These are phyloP conservation scores for Rhizomys pruinosus DNA, from an alignment of 2,113 vertebrate genomes.

Conservation along the genomic window DNA sequence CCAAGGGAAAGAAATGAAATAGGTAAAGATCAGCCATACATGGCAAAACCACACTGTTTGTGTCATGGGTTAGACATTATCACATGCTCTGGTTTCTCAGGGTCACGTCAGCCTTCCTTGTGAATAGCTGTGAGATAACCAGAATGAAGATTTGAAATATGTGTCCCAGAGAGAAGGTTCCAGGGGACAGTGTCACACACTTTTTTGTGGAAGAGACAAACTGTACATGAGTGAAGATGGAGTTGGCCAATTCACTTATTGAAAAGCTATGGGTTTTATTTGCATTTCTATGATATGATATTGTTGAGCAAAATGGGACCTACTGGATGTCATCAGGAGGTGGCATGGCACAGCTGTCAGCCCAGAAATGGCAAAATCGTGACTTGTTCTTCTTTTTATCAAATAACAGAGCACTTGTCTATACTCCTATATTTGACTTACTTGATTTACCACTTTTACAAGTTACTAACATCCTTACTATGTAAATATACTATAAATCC, in stretches of 20 bases:
- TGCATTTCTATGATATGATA: not conserved
- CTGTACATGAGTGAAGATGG: not conserved
- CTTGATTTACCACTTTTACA: not conserved
- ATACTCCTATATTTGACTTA: not conserved
- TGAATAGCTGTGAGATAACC: not conserved
- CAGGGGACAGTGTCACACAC: not conserved
- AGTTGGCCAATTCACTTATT: not conserved
- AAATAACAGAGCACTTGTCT: not conserved
- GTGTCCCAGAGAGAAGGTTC: not conserved
- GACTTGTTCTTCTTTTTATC: not conserved
- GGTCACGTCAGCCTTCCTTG: not conserved
- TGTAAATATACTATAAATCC: not conserved
- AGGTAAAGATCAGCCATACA: not conserved
- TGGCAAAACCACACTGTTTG: no score
- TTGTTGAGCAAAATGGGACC: not conserved
- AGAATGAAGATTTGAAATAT: not conserved
- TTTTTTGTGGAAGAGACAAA: not conserved
- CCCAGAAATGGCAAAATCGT: not conserved
- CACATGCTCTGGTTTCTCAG: not conserved
- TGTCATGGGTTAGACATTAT: not conserved
- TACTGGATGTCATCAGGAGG: not conserved
- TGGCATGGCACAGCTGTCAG: not conserved
- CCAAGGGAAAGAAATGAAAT: not conserved
- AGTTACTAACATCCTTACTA: not conserved
- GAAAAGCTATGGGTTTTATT: not conserved